These are phyloP conservation scores for Bolinopsis microptera DNA, from an alignment of 37 sponge, comb jelly and placozoan genomes.

Conservation along the genomic window DNA sequence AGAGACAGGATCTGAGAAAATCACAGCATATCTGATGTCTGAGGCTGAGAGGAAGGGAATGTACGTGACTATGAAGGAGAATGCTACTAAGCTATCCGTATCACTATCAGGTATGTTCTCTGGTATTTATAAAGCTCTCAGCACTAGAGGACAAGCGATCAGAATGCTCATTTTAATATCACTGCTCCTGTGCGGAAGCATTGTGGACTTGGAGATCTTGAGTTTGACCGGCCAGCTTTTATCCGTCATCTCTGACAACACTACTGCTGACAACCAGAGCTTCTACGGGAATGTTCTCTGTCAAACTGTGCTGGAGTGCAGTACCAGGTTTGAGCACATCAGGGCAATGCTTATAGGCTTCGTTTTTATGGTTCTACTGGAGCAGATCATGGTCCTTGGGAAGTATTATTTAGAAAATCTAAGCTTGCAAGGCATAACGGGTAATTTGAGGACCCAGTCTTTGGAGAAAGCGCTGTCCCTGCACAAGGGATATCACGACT, in stretches of 20 bases:
- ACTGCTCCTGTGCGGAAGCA: neutral
- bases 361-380: neutral
- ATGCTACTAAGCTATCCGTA: neutral
- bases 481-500: neutral
- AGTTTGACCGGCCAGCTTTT: neutral
- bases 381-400: neutral
- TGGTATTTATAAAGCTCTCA: neutral
- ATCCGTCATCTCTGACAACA: neutral
- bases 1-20: neutral
- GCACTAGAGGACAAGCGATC: neutral
- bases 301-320: neutral
- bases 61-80: neutral
- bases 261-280: neutral
- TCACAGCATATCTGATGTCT: neutral
- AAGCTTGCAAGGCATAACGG: no score
- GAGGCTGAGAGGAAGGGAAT: neutral
- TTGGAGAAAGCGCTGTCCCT: neutral
- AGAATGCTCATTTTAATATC: neutral
- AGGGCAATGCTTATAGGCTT: neutral
- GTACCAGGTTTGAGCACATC: neutral
- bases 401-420: no score
- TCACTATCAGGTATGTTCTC: neutral
- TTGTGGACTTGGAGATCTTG: neutral
- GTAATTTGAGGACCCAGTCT: neutral
- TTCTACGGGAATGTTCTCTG: neutral